phyloP scores from a whole-genome alignment of 2,888 invertebrate species.

The Phyto melanocephala region DNA sequence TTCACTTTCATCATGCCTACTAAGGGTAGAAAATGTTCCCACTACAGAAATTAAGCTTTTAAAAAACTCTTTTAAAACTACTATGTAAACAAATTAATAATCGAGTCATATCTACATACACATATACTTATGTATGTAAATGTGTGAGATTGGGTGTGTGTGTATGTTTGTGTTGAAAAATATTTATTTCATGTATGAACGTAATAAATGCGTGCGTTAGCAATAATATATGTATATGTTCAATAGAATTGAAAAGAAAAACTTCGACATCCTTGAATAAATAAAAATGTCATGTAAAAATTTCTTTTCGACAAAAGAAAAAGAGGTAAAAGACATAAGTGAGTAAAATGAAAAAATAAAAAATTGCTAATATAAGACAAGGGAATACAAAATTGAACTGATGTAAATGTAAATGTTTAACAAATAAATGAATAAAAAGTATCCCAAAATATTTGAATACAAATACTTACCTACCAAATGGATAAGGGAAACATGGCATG shows the following conservation, averaged over 20 bases:
- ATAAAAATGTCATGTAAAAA: conserved; percentile 42
- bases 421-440: conserved; percentile 10
- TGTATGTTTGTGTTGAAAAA: too few relatives aligned
- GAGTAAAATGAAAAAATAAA: too few relatives aligned
- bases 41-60: too few relatives aligned
- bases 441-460: conserved; percentile 20
- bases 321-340: too few relatives aligned
- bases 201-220: background rate
- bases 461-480: conserved; percentile 24
- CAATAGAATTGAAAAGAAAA: background rate
- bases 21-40: too few relatives aligned
- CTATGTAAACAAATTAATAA: too few relatives aligned
- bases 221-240: conserved; percentile 12
- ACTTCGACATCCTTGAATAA: conserved; percentile 2
- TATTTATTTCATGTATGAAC: too few relatives aligned
- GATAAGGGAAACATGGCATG: too few relatives aligned
- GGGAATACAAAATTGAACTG: conserved; percentile 21
- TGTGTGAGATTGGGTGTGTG: background rate
- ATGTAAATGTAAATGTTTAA: conserved; percentile 34
- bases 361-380: background rate
- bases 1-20: too few relatives aligned
- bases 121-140: background rate
- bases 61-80: too few relatives aligned
- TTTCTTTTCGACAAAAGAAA: conserved; percentile 7
- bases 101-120: too few relatives aligned